Evolutionary conservation across 1,140 invertebrate species (phyloP).

Genomic region (Drosophila kikkawai): DNA sequence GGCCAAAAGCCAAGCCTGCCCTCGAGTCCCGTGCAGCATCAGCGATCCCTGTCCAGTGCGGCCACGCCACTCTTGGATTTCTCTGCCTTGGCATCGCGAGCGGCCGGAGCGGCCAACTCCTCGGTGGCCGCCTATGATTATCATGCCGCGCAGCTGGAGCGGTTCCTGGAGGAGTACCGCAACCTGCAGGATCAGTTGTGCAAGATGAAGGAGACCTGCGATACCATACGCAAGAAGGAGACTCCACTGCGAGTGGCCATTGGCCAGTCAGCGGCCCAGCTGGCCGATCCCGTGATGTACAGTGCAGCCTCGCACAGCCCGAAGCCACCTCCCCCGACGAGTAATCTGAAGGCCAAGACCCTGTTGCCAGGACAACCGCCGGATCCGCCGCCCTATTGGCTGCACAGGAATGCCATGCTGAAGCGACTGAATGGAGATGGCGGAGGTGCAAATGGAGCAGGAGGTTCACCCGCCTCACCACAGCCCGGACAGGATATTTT

Average conservation of each 20-base stretch:
- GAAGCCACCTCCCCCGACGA: slow-evolving; percentile 85
- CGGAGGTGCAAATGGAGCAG: slow-evolving; percentile 9
- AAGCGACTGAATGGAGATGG: slow-evolving; percentile 74
- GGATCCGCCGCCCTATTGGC: slow-evolving; percentile 83
- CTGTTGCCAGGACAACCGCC: slow-evolving; percentile 85
- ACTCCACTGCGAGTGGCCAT: slow-evolving; percentile 82
- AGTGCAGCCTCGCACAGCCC: slow-evolving; percentile 83
- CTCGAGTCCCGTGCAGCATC: slow-evolving; percentile 79
- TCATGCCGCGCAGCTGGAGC: slow-evolving; percentile 90
- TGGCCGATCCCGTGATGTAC: slow-evolving; percentile 84
- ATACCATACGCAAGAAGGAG: slow-evolving; percentile 87
- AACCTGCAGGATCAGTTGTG: slow-evolving; percentile 90
- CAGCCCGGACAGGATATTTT: slow-evolving; percentile 79
- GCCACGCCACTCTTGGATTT: slow-evolving; percentile 83
- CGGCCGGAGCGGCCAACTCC: slow-evolving; percentile 80
- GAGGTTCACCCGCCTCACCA: slow-evolving; percentile 50
- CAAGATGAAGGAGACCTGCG: slow-evolving; percentile 91
- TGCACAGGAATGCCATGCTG: slow-evolving; percentile 83
- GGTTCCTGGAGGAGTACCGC: slow-evolving; percentile 91
- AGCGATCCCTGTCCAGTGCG: slow-evolving; percentile 78
- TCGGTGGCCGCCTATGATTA: slow-evolving; percentile 89
- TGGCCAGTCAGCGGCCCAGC: slow-evolving; percentile 72
- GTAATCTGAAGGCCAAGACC: slow-evolving; percentile 86
- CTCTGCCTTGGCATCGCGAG: slow-evolving; percentile 62
- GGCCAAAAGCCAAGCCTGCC: slow-evolving; percentile 70